Evolutionary conservation across 2,113 vertebrate species (phyloP).

Genomic region (Progne subis): DNA sequence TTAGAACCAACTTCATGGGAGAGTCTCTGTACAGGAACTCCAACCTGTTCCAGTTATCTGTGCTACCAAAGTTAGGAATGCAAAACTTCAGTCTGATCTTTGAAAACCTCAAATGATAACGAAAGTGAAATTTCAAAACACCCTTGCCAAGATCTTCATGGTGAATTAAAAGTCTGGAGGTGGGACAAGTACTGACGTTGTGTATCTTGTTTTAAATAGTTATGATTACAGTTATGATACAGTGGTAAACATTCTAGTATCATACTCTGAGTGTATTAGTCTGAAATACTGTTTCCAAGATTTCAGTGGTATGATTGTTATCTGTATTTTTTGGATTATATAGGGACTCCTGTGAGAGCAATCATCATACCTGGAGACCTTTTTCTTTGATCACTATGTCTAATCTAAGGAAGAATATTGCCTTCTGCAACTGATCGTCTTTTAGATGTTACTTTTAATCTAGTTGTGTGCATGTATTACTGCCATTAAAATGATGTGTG

Average conservation of each 20-base stretch:
- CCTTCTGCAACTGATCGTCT: neutral
- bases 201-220: neutral
- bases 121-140: neutral
- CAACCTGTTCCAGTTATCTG: neutral
- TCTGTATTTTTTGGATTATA: neutral
- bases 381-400: neutral
- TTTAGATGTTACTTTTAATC: neutral
- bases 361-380: neutral
- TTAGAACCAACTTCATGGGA: neutral
- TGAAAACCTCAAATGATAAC: neutral
- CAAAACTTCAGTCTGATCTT: neutral
- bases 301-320: neutral
- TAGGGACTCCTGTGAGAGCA: neutral
- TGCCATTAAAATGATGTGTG: neutral
- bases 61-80: neutral
- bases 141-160: neutral
- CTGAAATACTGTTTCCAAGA: neutral
- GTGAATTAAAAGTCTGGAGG: neutral
- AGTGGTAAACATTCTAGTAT: neutral
- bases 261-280: neutral
- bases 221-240: neutral
- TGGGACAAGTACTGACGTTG: neutral
- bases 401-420: neutral
- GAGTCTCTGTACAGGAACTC: neutral
- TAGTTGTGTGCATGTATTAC: neutral